These are phyloP conservation scores for Spilogale gracilis DNA, from an alignment of 2,113 vertebrate species.

Conservation along the genomic window DNA sequence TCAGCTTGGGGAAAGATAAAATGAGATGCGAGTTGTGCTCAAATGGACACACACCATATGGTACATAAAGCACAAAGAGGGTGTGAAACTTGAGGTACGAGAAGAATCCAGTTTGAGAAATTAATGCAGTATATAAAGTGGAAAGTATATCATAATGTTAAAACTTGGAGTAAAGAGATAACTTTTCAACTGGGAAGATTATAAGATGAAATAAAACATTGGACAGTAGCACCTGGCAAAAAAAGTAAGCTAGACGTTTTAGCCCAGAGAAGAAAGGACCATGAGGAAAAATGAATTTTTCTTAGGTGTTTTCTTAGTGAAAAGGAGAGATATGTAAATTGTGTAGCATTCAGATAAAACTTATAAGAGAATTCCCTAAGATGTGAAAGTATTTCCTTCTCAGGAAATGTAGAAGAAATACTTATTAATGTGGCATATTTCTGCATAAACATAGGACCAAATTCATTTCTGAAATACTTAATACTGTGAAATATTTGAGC, in stretches of 20 bases:
- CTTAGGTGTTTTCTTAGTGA: neutral
- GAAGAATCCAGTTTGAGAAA: neutral
- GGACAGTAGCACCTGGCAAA: neutral
- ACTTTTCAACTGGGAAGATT: neutral
- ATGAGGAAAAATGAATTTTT: conserved; percentile 19
- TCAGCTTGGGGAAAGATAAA: conserved; percentile 13
- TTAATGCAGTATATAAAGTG: neutral
- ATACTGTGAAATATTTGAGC: neutral
- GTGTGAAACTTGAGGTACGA: conserved; percentile 4
- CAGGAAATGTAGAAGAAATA: neutral
- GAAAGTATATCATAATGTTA: neutral
- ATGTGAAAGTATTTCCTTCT: neutral
- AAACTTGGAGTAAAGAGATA: conserved; percentile 3
- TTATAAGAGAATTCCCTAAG: conserved; percentile 17
- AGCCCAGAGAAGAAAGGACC: neutral
- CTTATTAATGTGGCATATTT: conserved; percentile 31
- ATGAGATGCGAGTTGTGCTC: neutral
- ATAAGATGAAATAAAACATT: conserved; percentile 43
- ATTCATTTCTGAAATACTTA: conserved; percentile 13
- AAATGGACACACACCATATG: neutral
- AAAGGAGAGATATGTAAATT: conserved; percentile 43
- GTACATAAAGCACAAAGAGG: conserved; percentile 2
- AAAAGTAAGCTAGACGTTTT: conserved; percentile 29
- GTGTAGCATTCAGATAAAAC: neutral
- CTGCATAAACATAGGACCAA: conserved; percentile 45